Evolutionary conservation across 2,797 vertebrate species (phyloP), one percentile per base, ranked within the genome.

Genomic region (Manis pentadactyla): DNA sequence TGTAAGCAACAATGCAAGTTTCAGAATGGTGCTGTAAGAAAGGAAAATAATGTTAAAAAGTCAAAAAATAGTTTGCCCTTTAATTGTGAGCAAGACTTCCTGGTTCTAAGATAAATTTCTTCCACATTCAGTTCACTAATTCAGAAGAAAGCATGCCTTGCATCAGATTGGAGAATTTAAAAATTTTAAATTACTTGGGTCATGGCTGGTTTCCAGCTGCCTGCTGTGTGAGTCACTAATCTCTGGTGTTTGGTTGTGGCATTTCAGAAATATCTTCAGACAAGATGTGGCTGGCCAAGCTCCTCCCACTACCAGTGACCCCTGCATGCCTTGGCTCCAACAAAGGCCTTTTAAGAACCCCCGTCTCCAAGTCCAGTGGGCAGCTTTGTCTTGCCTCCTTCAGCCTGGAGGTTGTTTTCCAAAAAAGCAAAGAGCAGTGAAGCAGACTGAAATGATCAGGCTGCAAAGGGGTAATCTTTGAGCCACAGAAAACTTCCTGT

Each of bases 321-420:
- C 77, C 49, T 18, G 55, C 75, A 42, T 8, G 90, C 57, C 39
- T 57, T 49, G 55, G 64, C 57, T 90, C 25, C 75, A 87, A 97
- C 79, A 96, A 95, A 95, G 61, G 66, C 86, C 94, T 95, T 97
- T 96, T 87, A 85, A 96, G 90, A 96, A 90, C 63, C 29, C 64
- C 49, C 69, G 51, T 83, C 49, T 94, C 69, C 66, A 64, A 75
- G 77, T 79, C 37, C 85, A 94, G 89, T 96, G 88, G 93, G 93
- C 1, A 37, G 69, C 95, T 96, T 61, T 87, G 93, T 96, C 55
- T 87, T 53, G 46, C 57, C 17, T 75, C 49, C 27, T 49, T 78
- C 75, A 53, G 86, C 79, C 73, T 75, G 29, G 51, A 88, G 73
- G 61, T 55, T 81, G 85, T 87, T 95, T 96, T 96, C 64, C 64